phyloP scores from a whole-genome alignment of 2,113 vertebrate species.

The Castor canadensis region DNA sequence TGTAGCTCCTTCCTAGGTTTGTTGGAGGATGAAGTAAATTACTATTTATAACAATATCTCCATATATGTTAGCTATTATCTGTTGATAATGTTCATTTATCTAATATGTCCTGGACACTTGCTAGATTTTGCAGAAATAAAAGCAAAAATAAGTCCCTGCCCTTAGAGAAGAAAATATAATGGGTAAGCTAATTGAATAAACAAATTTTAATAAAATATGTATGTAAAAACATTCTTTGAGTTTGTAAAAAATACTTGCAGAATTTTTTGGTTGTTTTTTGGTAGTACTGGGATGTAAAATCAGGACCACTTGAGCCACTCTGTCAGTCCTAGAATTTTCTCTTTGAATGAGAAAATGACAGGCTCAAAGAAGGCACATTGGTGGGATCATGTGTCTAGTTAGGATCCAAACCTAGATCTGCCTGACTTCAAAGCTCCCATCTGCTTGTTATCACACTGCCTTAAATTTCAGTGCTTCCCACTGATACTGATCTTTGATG shows the following conservation, averaged over 20 bases:
- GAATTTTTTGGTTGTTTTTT: no score
- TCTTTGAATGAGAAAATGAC: not conserved
- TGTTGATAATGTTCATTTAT: not conserved
- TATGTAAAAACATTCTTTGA: conserved; percentile 26
- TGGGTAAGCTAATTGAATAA: not conserved
- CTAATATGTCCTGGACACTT: not conserved
- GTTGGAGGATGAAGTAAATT: conserved; percentile 17
- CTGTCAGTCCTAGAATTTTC: no score
- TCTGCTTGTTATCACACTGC: not conserved
- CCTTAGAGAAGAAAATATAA: not conserved
- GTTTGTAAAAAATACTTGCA: not conserved
- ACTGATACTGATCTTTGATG: not conserved
- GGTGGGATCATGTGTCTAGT: not conserved
- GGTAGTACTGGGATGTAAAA: no score
- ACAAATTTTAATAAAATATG: conserved; percentile 27
- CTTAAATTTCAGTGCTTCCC: not conserved
- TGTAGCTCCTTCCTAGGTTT: conserved; percentile 17
- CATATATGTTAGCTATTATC: not conserved
- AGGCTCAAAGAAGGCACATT: not conserved
- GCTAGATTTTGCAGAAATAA: conserved; percentile 9
- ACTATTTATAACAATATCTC: not conserved
- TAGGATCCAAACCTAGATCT: not conserved
- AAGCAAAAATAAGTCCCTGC: not conserved
- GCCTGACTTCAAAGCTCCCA: not conserved
- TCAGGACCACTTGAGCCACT: no score